Evolutionary conservation across 2,888 invertebrate species (phyloP).

Genomic region (Labia minor): DNA sequence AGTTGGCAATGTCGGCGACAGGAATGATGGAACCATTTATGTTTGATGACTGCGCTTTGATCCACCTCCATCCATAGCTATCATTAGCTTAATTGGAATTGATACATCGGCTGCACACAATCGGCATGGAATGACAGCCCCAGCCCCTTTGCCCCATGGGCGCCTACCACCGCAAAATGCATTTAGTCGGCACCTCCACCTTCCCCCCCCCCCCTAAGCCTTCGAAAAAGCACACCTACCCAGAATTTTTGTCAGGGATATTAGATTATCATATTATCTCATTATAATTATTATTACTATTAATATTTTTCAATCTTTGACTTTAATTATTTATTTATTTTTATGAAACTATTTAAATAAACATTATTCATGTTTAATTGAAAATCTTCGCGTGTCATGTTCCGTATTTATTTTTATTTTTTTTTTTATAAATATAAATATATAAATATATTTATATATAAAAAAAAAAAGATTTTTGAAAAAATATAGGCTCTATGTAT

Average conservation of each 20-base stretch:
- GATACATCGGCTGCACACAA: too few relatives aligned
- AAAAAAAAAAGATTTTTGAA: conserved; percentile 14
- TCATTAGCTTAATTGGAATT: too few relatives aligned
- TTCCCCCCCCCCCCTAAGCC: background rate
- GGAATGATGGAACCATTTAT: background rate
- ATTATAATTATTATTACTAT: too few relatives aligned
- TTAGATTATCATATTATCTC: too few relatives aligned
- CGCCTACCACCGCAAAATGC: conserved; percentile 8
- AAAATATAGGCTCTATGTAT: conserved; percentile 14
- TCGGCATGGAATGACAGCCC: too few relatives aligned
- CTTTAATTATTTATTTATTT: too few relatives aligned
- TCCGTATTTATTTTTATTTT: background rate
- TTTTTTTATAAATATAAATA: background rate
- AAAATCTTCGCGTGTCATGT: background rate
- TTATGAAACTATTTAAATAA: too few relatives aligned
- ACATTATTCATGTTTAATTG: background rate
- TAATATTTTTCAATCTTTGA: too few relatives aligned
- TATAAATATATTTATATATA: background rate
- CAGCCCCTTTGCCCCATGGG: background rate
- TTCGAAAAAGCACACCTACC: conserved; percentile 8
- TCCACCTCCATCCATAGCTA: too few relatives aligned
- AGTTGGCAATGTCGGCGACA: background rate
- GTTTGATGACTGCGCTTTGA: too few relatives aligned
- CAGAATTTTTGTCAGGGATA: background rate
- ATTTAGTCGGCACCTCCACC: too few relatives aligned